Base-by-base conservation (phyloP, 2,113 vertebrate genomes). In the Colinus virginianus region DNA sequence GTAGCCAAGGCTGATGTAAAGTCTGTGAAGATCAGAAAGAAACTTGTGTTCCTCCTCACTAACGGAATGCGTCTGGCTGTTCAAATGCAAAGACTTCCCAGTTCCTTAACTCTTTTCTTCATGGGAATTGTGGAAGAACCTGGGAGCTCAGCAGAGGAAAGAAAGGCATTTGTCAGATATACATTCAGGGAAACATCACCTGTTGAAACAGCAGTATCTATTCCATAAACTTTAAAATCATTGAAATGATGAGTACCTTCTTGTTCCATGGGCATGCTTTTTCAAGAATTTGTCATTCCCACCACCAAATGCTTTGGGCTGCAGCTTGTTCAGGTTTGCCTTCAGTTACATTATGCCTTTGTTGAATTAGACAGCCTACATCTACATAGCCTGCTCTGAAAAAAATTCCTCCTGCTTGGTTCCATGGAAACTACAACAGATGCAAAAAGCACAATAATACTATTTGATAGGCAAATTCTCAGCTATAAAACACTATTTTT, bases 11-110 rank as follows among this genome's bases (percentile, higher is more conserved):
- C n/a, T 77, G 48, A 83, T 63, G 56, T 77, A 77, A 70, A 23
- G 58, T 59, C 45, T 45, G 23, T 13, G 42, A 79, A 76, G 38
- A 77, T 38, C 70, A 62, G 45, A 66, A 89, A 62, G 45, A 62
- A 48, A 56, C 7, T 12, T 2, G 0, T 55, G 13, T 63, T 94
- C 6, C 18, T 87, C 14, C 11, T 17, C 1, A 0, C 5, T 79
- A 7, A 40, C 55, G 36, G 21, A 53, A 49, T 3, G 32, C 51
- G 17, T 75, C 28, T 11, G 30, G 77, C 71, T 71, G 38, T 75
- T 81, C 48, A 56, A 2, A n/a, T 66, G 23, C 23, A 72, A 75
- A 63, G 23, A 51, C 26, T 78, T 92, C 48, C 76, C 58, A 48
- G n/a, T 58, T 12, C 12, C n/a, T 58, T 53, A 66, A 71, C 16